Evolutionary conservation across 1,140 invertebrate genomes (phyloP), one percentile per base, ranked within the genome.

Genomic region (Melitaea cinxia): DNA sequence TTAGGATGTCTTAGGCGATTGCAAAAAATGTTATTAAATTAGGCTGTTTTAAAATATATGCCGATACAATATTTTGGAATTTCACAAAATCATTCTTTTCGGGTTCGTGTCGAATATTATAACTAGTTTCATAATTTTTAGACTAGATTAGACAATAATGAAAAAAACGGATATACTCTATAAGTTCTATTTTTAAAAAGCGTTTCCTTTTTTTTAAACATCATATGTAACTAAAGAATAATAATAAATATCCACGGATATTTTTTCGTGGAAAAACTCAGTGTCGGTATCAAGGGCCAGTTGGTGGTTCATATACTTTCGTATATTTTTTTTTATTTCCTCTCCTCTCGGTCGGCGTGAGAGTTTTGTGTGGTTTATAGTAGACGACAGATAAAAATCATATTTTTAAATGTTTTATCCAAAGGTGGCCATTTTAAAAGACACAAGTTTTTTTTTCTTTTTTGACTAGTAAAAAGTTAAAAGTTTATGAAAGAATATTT

Each of bases 251-350:
- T 39, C 35, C 33, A 56, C 30, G 17, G 53, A 23, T 53, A 53
- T 53, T 56, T 56, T 54, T 24, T 10, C 4, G 19, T 28, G 9
- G 17, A 53, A 61, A 62, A 62, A 53, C 33, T 54, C 59, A 30
- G 50, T 54, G 50, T 62, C 35, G 35, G 35, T 42, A 42, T 49
- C 50, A 61, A 62, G 50, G 53, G 59, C 42, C 59, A 62, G 49
- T 53, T 54, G 50, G 50, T 28, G 37, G 58, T 54, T 56, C 21
- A 26, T 53, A 45, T 53, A 62, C 28, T 62, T 45, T 42, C 50
- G 35, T n/a, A 30, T 23, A 14, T 24, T 61, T 53, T 53, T 61
- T 61, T 52, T 33, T 33, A 19, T 35, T 59, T 37, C 21, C 15
- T 37, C 35, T 54, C 59, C 50, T 35, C 14, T 17, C 33, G 49